A percentile compares a stretch with the other conserved stretches of the same genome.
Evolutionary conservation across 2,113 vertebrate genomes (phyloP).

Genomic region (Lasiurus borealis): DNA sequence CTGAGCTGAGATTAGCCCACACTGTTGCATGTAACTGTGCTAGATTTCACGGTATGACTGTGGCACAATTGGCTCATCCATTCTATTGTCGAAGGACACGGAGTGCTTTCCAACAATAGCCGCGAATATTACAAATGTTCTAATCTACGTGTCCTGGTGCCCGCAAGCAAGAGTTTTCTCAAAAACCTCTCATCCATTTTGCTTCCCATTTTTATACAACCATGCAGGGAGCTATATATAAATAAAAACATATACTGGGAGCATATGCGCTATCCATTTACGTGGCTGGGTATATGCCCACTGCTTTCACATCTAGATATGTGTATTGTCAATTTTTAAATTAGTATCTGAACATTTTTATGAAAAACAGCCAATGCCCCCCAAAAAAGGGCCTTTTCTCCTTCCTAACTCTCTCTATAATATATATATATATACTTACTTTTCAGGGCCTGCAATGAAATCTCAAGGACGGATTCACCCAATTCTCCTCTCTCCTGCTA

Average conservation of each 20-base stretch:
- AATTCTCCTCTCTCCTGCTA: conserved; percentile 85
- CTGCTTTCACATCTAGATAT: background rate
- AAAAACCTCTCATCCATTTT: background rate
- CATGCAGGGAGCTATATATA: background rate
- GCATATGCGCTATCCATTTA: background rate
- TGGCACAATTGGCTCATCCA: background rate
- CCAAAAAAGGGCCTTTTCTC: background rate
- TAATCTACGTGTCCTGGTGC: background rate
- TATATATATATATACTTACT: background rate
- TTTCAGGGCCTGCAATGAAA: conserved; percentile 84
- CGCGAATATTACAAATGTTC: background rate
- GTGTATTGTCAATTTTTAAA: background rate
- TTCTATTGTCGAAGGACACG: background rate
- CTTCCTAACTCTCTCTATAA: conserved; percentile 20
- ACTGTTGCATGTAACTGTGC: background rate
- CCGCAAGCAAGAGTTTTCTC: background rate
- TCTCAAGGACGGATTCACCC: conserved; percentile 77
- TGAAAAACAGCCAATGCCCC: background rate
- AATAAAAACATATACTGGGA: background rate
- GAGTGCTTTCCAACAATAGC: background rate
- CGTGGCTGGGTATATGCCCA: background rate
- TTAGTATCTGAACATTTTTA: conserved; percentile 10
- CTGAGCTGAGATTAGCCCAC: background rate
- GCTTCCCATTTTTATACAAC: background rate
- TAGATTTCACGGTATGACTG: background rate